Evolutionary conservation across 2,113 vertebrate species (phyloP), one percentile per base, ranked within the genome.

Genomic region (Dasyprocta punctata): DNA sequence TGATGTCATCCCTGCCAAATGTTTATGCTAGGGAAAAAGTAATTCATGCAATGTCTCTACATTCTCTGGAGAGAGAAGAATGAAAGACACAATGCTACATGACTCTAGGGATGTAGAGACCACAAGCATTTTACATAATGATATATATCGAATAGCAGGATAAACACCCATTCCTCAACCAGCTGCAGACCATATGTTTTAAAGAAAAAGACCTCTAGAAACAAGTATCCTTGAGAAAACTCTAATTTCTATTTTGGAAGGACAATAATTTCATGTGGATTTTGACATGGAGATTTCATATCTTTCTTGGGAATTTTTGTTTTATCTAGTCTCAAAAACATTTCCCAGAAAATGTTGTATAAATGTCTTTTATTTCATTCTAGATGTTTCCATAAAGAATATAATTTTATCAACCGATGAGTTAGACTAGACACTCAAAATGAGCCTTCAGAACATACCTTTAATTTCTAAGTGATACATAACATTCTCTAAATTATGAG

Each of bases 1-100:
- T 69, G 61, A 78, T 89, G 84, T 69, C n/a, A 92, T 69, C 28
- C 14, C 52, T 96, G 89, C 75, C 77, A 97, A 95, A 88, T 88
- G 56, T 87, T 94, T 88, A 80, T 24, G 20, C 58, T 56, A 17
- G 61, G 85, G 89, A 44, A 85, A 93, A 80, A 89, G 63, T 71
- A 81, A 52, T 84, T 85, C 89, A 85, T 69, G 90, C 28, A 65
- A 86, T 81, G 52, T 94, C 71, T 89, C 56, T 84, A 19, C 47
- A 47, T 63, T 97, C 75, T 94, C 92, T 87, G 60, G 77, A 87
- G 89, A 81, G n/a, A 7, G 1, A n/a, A 80, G 89, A 95, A 73
- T 89, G 87, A 96, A 93, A 41, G 73, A 89, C 82, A 92, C 75
- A 95, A 75, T 60, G 54, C 61, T 86, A 6, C n/a, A 13, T 92